Base-by-base conservation (phyloP, 2,888 invertebrate species). In the Orthonychiurus folsomi region DNA sequence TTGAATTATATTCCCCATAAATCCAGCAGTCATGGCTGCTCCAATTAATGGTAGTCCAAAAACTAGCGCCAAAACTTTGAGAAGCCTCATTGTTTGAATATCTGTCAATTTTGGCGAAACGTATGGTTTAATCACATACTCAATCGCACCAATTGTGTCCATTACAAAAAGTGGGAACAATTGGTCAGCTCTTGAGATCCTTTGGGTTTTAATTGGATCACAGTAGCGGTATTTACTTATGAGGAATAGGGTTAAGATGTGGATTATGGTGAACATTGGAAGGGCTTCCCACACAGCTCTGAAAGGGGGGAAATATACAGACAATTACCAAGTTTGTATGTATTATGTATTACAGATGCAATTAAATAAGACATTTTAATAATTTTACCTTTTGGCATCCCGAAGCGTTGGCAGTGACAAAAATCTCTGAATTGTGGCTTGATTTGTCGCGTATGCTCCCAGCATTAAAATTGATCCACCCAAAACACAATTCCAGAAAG, bases 151-250 rank as follows among this genome's bases (percentile, higher is more conserved):
- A 75, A 94, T 82, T 64, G 85, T 84, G 66, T 86, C 85, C 80
- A 95, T 89, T 26, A 95, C 92, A 76, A 91, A 95, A 50, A 89
- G 82, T 0, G 95, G 95, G 65, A 95, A 81, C 52, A 94, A 80
- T 76, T 94, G 87, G 77, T 91, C 92, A 2, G 85, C 80, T 0
- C 84, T 86, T 56, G 79, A 80, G 63, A 89, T 87, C 66, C 88
- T 76, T 78, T 85, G 70, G 5, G 57, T 57, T 23, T 57, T 57
- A 25, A 57, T 47, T 27, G 57, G 57, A 20, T 57, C 57, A 21
- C 57, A 57, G 28, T 57, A 26, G 3, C 57, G 9, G 28, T 57
- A 57, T 3, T 27, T 2, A 37, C 57, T 57, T 5, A 57, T 21
- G 15, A 57, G n/a, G 3, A 57, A 27, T 18, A 28, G 27, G 23